These are phyloP conservation scores for Pocillopora grandis DNA, from an alignment of 92 coral and sea anemone genomes.

Conservation along the genomic window DNA sequence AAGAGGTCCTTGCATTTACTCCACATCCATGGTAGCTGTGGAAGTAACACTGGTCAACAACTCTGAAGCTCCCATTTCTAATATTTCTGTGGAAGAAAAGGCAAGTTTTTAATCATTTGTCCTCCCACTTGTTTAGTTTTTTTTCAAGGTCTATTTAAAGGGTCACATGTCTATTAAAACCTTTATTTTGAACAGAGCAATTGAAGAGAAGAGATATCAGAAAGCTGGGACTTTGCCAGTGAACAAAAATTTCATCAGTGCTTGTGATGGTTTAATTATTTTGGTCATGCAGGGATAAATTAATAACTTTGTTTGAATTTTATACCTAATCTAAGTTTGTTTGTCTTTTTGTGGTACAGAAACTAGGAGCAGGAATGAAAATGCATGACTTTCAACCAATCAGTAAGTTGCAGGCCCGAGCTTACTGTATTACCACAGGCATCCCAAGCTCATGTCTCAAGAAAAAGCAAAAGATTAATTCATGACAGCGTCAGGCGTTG, in stretches of 20 bases:
- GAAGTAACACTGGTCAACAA: slow-evolving; percentile 84
- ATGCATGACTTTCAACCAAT: slow-evolving; percentile 93
- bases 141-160: background rate
- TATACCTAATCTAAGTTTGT: background rate
- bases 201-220: no score
- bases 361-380: slow-evolving; percentile 80
- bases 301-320: background rate
- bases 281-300: background rate
- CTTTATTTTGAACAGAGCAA: background rate
- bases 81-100: slow-evolving; percentile 84
- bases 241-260: background rate
- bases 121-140: background rate
- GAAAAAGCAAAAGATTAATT: no score
- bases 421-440: background rate
- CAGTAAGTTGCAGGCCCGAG: slow-evolving; percentile 53
- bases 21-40: slow-evolving; percentile 90
- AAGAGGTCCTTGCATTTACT: slow-evolving; percentile 91
- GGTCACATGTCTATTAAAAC: background rate
- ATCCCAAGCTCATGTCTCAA: background rate
- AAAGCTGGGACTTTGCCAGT: background rate
- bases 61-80: slow-evolving; percentile 65
- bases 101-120: slow-evolving; percentile 28
- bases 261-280: background rate
- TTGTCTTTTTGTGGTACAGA: slow-evolving; percentile 48
- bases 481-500: no score